Base-by-base conservation (phyloP, 2,888 invertebrate species). In the Drosophila hamatofila region DNA sequence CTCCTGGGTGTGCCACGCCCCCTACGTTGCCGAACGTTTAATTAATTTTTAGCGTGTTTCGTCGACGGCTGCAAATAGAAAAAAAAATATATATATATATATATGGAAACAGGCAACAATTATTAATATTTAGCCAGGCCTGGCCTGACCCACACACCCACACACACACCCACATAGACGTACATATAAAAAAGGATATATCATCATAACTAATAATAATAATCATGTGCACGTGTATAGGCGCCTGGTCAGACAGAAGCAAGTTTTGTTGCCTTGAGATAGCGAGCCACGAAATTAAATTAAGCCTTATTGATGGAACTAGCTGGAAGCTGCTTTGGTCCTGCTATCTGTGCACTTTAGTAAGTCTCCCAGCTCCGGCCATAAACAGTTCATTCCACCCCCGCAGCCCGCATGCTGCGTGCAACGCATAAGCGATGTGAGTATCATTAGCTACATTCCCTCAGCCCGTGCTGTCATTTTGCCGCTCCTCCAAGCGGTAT, bases 11-110 rank as follows among this genome's bases (percentile, higher is more conserved):
- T 39, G 49, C 64, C 75, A 68, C 65, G 51, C 60, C 80, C 70
- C 8, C 62, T 7, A 9, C 25, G 60, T 49, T 44, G 65, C 68
- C 78, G 80, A 79, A 81, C 90, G 85, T 90, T 89, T 87, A 87
- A 87, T 87, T 87, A 87, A 87, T 87, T 87, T 87, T 87, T 87
- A 89, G 86, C 86, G 88, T 90, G 90, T 85, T 90, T 69, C 81
- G 74, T 58, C 72, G 51, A 52, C 35, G 57, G 60, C 63, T 58
- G 67, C 64, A 77, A 80, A 78, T 76, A 78, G 66, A 75, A 77
- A 75, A 79, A 78, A 66, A 49, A 51, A 37, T 39, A 14, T 33
- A 37, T 35, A 14, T 35, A 35, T 16, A 18, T n/a, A 59, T 23
- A 42, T 18, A 30, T 18, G 41, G n/a, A 46, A 2, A 37, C 39